A percentile compares a stretch with the other conserved stretches of the same genome.
phyloP scores from a whole-genome alignment of 1,140 invertebrate genomes.

The Gyrodactylus bullatarudis region DNA sequence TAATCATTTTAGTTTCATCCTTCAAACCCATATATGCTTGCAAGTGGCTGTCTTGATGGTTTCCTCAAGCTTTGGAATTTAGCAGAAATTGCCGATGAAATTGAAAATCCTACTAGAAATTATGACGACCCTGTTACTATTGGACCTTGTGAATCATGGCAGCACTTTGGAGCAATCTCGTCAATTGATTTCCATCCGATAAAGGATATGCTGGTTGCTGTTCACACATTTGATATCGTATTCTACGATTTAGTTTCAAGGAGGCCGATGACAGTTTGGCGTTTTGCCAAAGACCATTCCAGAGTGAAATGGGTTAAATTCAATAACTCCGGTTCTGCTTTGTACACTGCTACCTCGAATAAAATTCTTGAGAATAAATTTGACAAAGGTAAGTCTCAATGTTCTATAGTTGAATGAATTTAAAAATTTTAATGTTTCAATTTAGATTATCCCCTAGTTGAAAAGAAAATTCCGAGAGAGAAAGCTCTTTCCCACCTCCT shows the following conservation, averaged over 20 bases:
- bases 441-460: background rate
- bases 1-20: background rate
- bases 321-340: background rate
- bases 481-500: background rate
- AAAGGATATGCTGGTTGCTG: background rate
- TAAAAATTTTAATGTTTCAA: background rate
- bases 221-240: background rate
- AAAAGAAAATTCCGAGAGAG: background rate
- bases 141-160: background rate
- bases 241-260: background rate
- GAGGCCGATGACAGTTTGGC: background rate
- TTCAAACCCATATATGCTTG: background rate
- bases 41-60: background rate
- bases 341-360: background rate
- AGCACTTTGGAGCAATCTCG: background rate
- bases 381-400: background rate
- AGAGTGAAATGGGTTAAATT: background rate
- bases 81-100: background rate
- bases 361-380: background rate
- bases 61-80: background rate
- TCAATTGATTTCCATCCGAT: background rate
- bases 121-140: background rate
- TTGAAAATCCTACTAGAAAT: background rate
- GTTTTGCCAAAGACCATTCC: background rate
- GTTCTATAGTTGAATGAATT: background rate